Conservation (phyloP, 2,888 invertebrate genomes). For the Chloromyia formosa region DNA sequence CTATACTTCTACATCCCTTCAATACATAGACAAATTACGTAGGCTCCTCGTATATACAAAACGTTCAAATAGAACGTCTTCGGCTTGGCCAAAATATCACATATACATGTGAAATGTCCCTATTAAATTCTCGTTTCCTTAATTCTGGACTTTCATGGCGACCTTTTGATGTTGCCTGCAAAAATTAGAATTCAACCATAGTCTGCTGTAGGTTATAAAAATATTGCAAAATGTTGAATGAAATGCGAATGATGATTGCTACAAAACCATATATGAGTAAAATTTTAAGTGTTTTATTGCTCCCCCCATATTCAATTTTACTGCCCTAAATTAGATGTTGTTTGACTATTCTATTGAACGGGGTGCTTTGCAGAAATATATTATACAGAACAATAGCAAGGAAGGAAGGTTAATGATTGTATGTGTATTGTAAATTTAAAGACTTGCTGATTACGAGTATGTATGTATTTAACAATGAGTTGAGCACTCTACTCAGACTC, state of each 20-base stretch:
- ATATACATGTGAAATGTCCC: not conserved
- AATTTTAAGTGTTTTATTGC: slow-evolving; percentile 35
- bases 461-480: too few species aligned
- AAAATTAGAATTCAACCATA: not conserved
- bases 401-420: too few species aligned
- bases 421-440: too few species aligned
- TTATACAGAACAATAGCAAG: too few species aligned
- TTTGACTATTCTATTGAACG: too few species aligned
- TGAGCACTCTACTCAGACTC: too few species aligned
- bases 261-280: not conserved
- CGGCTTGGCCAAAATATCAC: not conserved
- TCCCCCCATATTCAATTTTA: slow-evolving; percentile 21
- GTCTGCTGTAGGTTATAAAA: not conserved
- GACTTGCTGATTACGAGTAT: too few species aligned
- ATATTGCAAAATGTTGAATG: not conserved
- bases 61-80: slow-evolving; percentile 12
- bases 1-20: not conserved
- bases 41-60: not conserved
- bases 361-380: too few species aligned
- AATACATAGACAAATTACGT: not conserved
- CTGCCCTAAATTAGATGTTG: slow-evolving; percentile 35
- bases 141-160: not conserved
- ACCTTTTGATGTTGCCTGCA: slow-evolving; percentile 27
- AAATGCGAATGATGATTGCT: not conserved
- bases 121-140: not conserved